Conservation (phyloP, 2,113 vertebrate genomes). For the Willisornis vidua region DNA sequence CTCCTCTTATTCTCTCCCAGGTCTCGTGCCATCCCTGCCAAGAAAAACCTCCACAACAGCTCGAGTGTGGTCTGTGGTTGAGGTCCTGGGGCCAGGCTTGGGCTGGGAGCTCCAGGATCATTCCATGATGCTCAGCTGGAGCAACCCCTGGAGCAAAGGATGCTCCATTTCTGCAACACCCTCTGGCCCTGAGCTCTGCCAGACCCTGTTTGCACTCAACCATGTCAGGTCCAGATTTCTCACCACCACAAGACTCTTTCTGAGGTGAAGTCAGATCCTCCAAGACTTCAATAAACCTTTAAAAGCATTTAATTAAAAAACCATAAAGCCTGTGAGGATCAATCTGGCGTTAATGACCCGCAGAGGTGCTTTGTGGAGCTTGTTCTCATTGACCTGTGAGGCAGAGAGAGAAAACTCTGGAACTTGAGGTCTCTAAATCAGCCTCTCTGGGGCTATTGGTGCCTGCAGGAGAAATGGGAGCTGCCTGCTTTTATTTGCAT, state of each 20-base stretch:
- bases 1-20: background rate
- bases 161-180: background rate
- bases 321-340: background rate
- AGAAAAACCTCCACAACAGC: background rate
- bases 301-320: background rate
- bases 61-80: background rate
- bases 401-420: background rate
- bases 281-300: background rate
- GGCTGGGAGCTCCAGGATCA: background rate
- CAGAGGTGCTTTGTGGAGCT: background rate
- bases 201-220: background rate
- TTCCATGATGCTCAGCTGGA: background rate
- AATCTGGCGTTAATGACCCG: background rate
- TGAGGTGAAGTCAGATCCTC: rapidly evolving
- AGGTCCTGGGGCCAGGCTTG: background rate
- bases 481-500: background rate
- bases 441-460: background rate
- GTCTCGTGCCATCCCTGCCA: background rate
- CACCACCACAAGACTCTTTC: background rate
- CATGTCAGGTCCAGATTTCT: background rate
- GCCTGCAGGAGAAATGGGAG: rapidly evolving
- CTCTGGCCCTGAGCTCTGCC: background rate
- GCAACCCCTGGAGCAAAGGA: background rate
- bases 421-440: background rate
- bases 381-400: background rate